These are phyloP conservation scores for Protomyctophum bolini DNA, from an alignment of 2,113 vertebrate genomes.

Conservation along the genomic window DNA sequence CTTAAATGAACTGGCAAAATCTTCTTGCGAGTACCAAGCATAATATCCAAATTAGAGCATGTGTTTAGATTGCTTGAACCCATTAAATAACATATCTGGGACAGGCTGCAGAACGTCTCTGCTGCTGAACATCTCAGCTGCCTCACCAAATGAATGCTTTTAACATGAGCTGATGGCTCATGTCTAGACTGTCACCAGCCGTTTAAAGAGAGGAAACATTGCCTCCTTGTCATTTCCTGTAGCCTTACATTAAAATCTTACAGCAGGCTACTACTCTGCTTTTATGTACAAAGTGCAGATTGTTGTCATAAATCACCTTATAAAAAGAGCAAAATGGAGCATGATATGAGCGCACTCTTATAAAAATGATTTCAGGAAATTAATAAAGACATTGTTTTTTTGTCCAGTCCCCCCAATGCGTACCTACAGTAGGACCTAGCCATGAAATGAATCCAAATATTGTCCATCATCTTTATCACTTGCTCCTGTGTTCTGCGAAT, in stretches of 20 bases:
- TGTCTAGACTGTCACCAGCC: constrained; percentile 19
- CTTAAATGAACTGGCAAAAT: constrained; percentile 30
- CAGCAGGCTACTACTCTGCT: not conserved
- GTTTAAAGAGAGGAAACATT: constrained; percentile 5
- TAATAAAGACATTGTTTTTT: no score
- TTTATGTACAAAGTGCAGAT: not conserved
- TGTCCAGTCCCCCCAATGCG: no score
- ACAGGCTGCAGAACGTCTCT: constrained; percentile 18
- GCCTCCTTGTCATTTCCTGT: not conserved
- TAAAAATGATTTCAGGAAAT: no score
- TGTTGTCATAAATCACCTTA: no score
- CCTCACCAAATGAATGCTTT: constrained; percentile 17
- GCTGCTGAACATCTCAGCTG: constrained; percentile 11
- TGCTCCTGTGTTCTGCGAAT: no score
- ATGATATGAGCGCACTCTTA: no score
- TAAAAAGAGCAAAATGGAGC: no score
- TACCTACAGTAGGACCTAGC: no score
- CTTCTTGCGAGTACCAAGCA: constrained; percentile 13
- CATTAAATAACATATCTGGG: constrained; percentile 24
- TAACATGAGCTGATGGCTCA: constrained; percentile 3
- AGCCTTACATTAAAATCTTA: not conserved
- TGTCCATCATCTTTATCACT: no score
- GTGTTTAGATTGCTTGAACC: constrained; percentile 33
- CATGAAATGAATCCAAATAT: no score
- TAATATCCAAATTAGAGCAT: constrained; percentile 31